Conservation (phyloP, 2,797 vertebrate species). For the Gastrophryne carolinensis region DNA sequence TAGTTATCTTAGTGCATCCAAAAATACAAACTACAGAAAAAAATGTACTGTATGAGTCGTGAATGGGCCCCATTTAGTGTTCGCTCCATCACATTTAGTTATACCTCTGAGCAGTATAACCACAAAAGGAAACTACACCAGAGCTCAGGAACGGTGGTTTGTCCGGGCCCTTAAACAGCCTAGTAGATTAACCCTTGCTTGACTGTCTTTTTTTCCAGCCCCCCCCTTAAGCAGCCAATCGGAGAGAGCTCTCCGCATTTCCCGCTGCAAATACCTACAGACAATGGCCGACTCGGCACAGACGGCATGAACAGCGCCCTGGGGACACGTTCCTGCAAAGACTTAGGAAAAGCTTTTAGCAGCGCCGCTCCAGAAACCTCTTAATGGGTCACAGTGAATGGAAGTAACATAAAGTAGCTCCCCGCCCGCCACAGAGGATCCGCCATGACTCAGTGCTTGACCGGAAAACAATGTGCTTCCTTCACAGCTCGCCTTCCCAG, state of each 20-base stretch:
- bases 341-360: constrained; percentile 48
- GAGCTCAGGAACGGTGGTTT: too few species aligned
- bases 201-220: background rate
- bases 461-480: background rate
- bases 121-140: too few species aligned
- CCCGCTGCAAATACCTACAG: constrained; percentile 14
- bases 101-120: too few species aligned
- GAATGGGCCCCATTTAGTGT: too few species aligned
- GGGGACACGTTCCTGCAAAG: constrained; percentile 40
- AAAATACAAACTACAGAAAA: too few species aligned
- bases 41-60: too few species aligned
- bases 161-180: too few species aligned
- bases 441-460: background rate
- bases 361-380: constrained; percentile 26
- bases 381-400: constrained; percentile 42
- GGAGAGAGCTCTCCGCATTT: too few species aligned
- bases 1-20: too few species aligned
- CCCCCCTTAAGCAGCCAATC: too few species aligned
- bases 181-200: too few species aligned
- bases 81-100: too few species aligned
- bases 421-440: background rate
- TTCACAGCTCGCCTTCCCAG: background rate
- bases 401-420: constrained; percentile 7
- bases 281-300: constrained; percentile 28
- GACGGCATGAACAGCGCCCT: constrained; percentile 10